phyloP scores from a whole-genome alignment of 2,888 invertebrate genomes.

The Melanophora roralis region DNA sequence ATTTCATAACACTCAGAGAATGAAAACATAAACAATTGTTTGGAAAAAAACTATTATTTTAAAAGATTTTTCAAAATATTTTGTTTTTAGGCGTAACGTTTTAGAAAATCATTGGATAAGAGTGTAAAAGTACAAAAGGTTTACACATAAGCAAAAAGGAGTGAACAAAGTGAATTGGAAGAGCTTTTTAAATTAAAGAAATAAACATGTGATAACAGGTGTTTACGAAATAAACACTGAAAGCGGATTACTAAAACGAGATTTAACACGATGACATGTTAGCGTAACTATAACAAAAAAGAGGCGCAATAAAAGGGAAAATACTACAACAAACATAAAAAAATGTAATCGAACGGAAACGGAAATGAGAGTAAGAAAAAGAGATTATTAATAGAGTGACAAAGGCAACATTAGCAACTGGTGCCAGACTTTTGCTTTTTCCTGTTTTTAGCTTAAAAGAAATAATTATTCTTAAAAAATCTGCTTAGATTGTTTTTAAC shows the following conservation, averaged over 20 bases:
- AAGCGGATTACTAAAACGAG: slow-evolving; percentile 42
- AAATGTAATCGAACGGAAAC: slow-evolving; percentile 13
- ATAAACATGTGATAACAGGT: slow-evolving; percentile 69
- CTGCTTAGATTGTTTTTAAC: no score
- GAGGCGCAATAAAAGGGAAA: background rate
- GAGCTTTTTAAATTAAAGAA: slow-evolving; percentile 29
- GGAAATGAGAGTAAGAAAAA: background rate
- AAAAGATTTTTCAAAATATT: no score
- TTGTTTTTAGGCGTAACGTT: no score
- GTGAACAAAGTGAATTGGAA: background rate
- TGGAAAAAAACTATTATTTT: no score
- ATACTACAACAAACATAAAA: background rate
- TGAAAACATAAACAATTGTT: no score
- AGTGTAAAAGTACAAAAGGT: no score
- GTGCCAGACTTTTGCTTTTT: slow-evolving; percentile 32
- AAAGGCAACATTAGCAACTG: background rate
- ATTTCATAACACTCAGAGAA: no score
- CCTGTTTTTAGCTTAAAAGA: no score
- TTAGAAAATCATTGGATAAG: no score
- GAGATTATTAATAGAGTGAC: no score
- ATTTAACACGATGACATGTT: slow-evolving; percentile 19
- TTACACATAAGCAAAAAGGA: slow-evolving; percentile 2
- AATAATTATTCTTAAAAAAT: no score
- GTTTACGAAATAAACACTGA: slow-evolving; percentile 61
- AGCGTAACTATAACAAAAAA: slow-evolving; percentile 1